These are phyloP conservation scores for Palythoa caribaeorum DNA, from an alignment of 92 coral and sea anemone genomes.

Conservation along the genomic window DNA sequence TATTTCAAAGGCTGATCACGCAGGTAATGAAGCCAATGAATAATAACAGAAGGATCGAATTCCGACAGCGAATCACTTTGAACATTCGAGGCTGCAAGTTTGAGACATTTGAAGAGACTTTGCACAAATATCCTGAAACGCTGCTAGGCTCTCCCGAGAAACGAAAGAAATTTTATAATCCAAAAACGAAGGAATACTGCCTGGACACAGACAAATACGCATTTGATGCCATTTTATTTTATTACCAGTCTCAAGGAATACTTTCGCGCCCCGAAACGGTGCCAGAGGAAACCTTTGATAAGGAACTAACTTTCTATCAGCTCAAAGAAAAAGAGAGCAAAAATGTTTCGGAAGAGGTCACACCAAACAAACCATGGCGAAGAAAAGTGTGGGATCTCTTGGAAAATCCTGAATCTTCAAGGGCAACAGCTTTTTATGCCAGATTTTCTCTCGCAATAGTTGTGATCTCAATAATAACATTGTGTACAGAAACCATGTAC, in stretches of 20 bases:
- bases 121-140: slow-evolving; percentile 85
- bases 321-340: slow-evolving; percentile 58
- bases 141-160: slow-evolving; percentile 82
- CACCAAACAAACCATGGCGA: slow-evolving; percentile 70
- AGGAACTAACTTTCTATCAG: slow-evolving; percentile 84
- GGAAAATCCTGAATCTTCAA: slow-evolving; percentile 85
- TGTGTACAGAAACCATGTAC: slow-evolving; percentile 83
- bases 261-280: slow-evolving; percentile 88
- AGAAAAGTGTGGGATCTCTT: slow-evolving; percentile 77
- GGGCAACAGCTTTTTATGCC: slow-evolving; percentile 71
- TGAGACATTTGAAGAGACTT: slow-evolving; percentile 87
- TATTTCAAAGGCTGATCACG: neutral
- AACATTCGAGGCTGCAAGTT: slow-evolving; percentile 85
- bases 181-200: slow-evolving; percentile 73
- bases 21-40: neutral
- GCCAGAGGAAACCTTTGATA: slow-evolving; percentile 81
- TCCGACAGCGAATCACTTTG: slow-evolving; percentile 61
- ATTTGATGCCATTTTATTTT: slow-evolving; percentile 92
- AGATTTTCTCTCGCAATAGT: slow-evolving; percentile 76
- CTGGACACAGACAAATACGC: slow-evolving; percentile 86
- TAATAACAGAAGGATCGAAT: neutral
- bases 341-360: slow-evolving; percentile 2
- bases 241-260: slow-evolving; percentile 92
- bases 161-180: slow-evolving; percentile 72
- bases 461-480: slow-evolving; percentile 73